phyloP scores from a whole-genome alignment of 2,797 vertebrate genomes.

The Lycodopsis pacificus region DNA sequence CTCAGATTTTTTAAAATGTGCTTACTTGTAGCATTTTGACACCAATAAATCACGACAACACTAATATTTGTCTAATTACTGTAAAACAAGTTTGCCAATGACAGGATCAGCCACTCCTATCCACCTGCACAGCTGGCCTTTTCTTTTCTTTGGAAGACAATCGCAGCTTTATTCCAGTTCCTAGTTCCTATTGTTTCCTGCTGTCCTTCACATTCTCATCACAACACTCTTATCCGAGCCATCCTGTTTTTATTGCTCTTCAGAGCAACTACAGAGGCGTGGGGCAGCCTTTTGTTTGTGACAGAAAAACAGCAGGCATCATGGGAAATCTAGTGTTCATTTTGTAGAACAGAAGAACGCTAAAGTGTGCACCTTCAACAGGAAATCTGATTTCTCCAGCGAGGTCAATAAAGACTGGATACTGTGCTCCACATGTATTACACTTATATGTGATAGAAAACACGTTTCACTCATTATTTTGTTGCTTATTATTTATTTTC shows the following conservation, averaged over 20 bases:
- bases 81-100: constrained; percentile 5
- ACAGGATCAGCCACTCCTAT: neutral
- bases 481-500: neutral
- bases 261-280: neutral
- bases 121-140: neutral
- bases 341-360: neutral
- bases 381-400: neutral
- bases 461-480: neutral
- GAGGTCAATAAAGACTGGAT: neutral
- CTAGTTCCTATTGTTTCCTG: neutral
- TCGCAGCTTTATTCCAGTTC: neutral
- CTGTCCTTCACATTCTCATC: constrained; percentile 13
- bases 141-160: neutral
- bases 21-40: constrained; percentile 12
- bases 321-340: constrained; percentile 1
- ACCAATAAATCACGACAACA: constrained; percentile 39
- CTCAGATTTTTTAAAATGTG: neutral
- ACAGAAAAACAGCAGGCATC: neutral
- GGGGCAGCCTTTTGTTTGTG: neutral
- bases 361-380: neutral
- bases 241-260: neutral
- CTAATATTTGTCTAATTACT: constrained; percentile 48
- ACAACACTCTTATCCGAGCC: neutral
- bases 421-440: neutral
- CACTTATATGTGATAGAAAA: neutral